phyloP scores from a whole-genome alignment of 2,113 vertebrate species.

The Rousettus leschenaultii region DNA sequence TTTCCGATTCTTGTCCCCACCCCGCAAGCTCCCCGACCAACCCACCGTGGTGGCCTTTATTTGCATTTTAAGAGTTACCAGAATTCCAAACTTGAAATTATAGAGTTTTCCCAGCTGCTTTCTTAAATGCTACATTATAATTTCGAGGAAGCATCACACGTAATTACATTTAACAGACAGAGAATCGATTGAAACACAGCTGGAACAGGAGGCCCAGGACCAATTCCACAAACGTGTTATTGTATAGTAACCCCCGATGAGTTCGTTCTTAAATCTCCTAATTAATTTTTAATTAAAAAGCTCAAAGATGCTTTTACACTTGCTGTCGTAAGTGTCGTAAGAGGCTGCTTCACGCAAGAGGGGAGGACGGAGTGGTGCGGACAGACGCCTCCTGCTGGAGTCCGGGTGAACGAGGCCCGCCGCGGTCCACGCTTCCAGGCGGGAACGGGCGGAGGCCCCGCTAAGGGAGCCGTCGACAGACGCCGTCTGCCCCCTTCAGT shows the following conservation, averaged over 20 bases:
- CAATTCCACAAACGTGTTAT: constrained; percentile 86
- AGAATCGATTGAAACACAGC: constrained; percentile 85
- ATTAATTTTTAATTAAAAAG: constrained; percentile 91
- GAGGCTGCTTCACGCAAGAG: constrained; percentile 76
- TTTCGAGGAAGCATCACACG: constrained; percentile 83
- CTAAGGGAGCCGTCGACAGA: neutral
- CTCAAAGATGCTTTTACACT: constrained; percentile 83
- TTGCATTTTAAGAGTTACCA: constrained; percentile 83
- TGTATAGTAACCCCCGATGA: constrained; percentile 86
- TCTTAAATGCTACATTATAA: constrained; percentile 83
- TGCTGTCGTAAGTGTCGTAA: constrained; percentile 77
- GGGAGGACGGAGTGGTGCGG: constrained; percentile 56
- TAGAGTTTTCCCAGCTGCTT: constrained; percentile 83
- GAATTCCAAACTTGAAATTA: constrained; percentile 81
- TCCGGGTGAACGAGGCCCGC: constrained; percentile 61
- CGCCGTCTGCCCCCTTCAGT: neutral
- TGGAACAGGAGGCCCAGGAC: constrained; percentile 82
- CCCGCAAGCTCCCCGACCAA: constrained; percentile 12
- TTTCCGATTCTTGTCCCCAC: constrained; percentile 6
- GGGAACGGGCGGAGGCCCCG: constrained; percentile 17
- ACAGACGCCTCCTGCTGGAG: constrained; percentile 76
- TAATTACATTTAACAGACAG: constrained; percentile 87
- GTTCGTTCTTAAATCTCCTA: constrained; percentile 86
- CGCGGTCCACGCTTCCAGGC: constrained; percentile 5
- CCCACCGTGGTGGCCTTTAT: constrained; percentile 74